phyloP scores from a whole-genome alignment of 2,888 invertebrate genomes.

The Caradrina kadenii region DNA sequence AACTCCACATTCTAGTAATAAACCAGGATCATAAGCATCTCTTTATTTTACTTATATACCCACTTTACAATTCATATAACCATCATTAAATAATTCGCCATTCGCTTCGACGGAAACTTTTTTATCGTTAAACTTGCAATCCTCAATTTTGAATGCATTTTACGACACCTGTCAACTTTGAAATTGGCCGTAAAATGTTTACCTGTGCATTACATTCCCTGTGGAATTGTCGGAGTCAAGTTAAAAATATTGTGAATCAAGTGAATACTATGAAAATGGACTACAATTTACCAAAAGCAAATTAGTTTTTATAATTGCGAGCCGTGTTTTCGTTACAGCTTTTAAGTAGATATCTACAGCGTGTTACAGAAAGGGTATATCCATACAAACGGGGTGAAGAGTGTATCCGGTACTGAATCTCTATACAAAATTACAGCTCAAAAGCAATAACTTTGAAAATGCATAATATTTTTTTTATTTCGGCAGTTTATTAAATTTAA shows the following conservation, averaged over 20 bases:
- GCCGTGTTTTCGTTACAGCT: not conserved
- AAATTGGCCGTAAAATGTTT: constrained; percentile 59
- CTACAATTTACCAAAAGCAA: constrained; percentile 21
- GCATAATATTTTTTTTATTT: too few relatives aligned
- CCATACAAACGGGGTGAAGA: too few relatives aligned
- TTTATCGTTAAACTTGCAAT: constrained; percentile 61
- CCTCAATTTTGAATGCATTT: constrained; percentile 62
- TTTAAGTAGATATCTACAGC: too few relatives aligned
- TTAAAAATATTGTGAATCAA: constrained; percentile 34
- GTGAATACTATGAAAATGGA: constrained; percentile 31
- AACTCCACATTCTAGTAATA: constrained; percentile 18
- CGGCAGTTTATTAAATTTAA: too few relatives aligned
- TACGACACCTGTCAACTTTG: constrained; percentile 60
- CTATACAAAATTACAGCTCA: too few relatives aligned
- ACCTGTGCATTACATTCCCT: constrained; percentile 43
- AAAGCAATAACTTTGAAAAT: too few relatives aligned
- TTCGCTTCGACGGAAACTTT: constrained; percentile 49
- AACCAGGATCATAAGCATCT: constrained; percentile 26
- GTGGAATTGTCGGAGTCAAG: constrained; percentile 13
- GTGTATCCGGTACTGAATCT: too few relatives aligned
- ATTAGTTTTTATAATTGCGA: not conserved
- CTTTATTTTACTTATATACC: constrained; percentile 32
- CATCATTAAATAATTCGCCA: constrained; percentile 52
- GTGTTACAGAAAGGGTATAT: too few relatives aligned
- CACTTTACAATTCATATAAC: constrained; percentile 45